phyloP scores from a whole-genome alignment of 2,113 vertebrate genomes.

The Panurus biarmicus region DNA sequence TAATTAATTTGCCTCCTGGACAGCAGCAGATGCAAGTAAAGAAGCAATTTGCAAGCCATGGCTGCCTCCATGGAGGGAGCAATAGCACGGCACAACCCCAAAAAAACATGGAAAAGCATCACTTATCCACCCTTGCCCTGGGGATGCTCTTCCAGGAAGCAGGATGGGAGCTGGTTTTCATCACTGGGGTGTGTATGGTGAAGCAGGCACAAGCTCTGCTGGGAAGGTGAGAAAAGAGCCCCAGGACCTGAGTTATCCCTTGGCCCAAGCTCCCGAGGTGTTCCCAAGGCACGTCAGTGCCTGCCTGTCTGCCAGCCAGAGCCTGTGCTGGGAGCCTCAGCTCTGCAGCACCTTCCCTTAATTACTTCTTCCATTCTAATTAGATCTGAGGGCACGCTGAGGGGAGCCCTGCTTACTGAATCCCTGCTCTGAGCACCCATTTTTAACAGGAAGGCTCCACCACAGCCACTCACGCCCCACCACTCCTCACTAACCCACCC shows the following conservation, averaged over 20 bases:
- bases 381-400: not conserved
- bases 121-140: not conserved
- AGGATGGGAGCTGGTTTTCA: rapidly evolving
- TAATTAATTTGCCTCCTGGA: not conserved
- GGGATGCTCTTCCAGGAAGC: not conserved
- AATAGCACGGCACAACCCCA: not conserved
- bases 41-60: not conserved
- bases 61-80: not conserved
- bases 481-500: not conserved
- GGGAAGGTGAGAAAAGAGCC: not conserved
- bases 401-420: not conserved
- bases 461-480: not conserved
- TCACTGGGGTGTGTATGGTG: rapidly evolving
- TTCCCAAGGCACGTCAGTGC: not conserved
- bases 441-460: not conserved
- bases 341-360: conserved; percentile 22
- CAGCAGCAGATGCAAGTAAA: not conserved
- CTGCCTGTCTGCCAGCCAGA: not conserved
- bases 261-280: not conserved
- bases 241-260: not conserved
- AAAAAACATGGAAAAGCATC: not conserved
- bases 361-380: conserved; percentile 39
- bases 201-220: not conserved
- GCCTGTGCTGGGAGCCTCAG: conserved; percentile 4
- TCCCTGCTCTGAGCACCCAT: not conserved